Evolutionary conservation across 2,888 invertebrate species (phyloP), one percentile per base, ranked within the genome.

Genomic region (Cancer borealis): DNA sequence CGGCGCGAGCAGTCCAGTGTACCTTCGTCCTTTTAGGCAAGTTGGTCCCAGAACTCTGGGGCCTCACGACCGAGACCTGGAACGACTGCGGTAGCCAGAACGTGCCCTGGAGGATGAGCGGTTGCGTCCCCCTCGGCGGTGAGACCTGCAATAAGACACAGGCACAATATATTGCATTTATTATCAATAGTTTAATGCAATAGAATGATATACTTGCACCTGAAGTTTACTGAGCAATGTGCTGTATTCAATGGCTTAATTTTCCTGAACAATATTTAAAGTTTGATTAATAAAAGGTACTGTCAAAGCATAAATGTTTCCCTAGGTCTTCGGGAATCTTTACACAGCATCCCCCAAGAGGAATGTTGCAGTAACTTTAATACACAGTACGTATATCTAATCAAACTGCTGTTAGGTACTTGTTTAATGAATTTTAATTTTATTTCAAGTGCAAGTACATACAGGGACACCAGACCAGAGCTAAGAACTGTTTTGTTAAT

Each of bases 41-140:
- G 39, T 84, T 39, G 39, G 84, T 84, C 84, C 84, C 84, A 39
- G 14, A 39, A n/a, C 84, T 39, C 84, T 14, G 17, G 84, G 84
- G 39, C 94, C 92, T 94, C 91, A 94, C 14, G 94, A 92, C 79
- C 94, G 94, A 90, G 94, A 94, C n/a, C 94, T 49, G 17, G 94
- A 94, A 8, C 94, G 92, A 46, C 92, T 94, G 91, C 87, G 93
- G 90, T 94, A 90, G 39, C 92, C 84, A 6, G 94, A 94, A 6
- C 92, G 94, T 26, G 94, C 92, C n/a, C 91, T 92, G 66, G 94
- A 92, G 39, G 92, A 92, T 46, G 94, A 94, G 39, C 92, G 92
- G 39, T 92, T 49, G 73, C 94, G 94, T 89, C 92, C 90, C 84
- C 92, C 84, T 26, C 93, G 84, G 54, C 93, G 90, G 30, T 92